Base-by-base conservation (phyloP, 1,140 invertebrate genomes). In the Cardiocondyla obscurior region DNA sequence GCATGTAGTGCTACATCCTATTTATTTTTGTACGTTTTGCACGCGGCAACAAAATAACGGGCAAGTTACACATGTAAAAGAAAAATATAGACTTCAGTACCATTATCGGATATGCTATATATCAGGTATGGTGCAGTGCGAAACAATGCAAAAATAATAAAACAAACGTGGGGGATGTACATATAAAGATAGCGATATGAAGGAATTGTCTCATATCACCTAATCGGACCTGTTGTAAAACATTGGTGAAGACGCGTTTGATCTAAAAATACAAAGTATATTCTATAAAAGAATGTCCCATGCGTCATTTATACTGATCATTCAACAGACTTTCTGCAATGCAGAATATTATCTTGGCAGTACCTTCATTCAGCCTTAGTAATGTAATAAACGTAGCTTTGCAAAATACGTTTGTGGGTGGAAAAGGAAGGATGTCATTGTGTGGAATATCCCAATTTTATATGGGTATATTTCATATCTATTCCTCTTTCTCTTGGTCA, bases 401-500 rank as follows among this genome's bases (percentile, higher is more conserved):
- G 82, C 62, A 87, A 90, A 88, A 88, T 84, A 89, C 53, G 85
- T 85, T 89, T 88, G 87, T 86, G 33, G 57, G 74, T 91, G 83
- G 70, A 91, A 88, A 91, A 90, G 79, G 82, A 87, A 90, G 79
- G 86, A 91, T 86, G 58, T 82, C 51, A 74, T 64, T 81, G 55
- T 64, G 72, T 87, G 70, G 85, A 84, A 85, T 81, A 57, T 69
- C 58, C 67, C 79, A 77, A 51, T 1, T 46, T 83, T 44, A 64
- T 85, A 89, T 88, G 85, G 86, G 85, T 82, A 84, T 81, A 82
- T 83, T 85, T 89, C 82, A 85, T 58, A 57, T 89, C 84, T 94
- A 94, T 89, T 94, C 93, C 85, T 94, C 92, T 84, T 93, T 89
- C 85, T 94, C 92, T 90, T 93, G 90, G 72, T 93, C 90, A 16